Conservation (phyloP, 2,113 vertebrate species). For the Cyphomyrus discorhynchus region DNA sequence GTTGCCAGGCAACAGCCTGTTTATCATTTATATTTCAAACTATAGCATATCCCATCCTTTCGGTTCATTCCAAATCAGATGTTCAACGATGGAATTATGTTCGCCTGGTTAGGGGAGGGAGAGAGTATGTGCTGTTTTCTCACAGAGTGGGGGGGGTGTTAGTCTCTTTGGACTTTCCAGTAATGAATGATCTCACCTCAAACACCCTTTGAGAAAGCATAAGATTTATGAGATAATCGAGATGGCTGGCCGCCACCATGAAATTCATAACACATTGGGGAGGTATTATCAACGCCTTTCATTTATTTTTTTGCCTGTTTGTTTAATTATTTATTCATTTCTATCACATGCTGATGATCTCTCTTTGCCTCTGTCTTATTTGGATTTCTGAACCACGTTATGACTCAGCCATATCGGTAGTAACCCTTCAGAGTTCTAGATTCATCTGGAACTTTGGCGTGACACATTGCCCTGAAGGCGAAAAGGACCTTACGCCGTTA, state of each 20-base stretch:
- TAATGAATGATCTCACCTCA: slow-evolving; percentile 23
- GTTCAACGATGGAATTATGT: neutral
- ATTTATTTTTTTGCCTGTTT: neutral
- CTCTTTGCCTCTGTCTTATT: neutral
- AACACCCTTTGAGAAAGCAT: slow-evolving; percentile 5
- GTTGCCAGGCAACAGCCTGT: slow-evolving; percentile 7
- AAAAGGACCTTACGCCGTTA: slow-evolving; percentile 31
- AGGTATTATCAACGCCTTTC: neutral
- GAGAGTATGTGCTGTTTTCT: slow-evolving; percentile 9
- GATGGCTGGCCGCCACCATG: slow-evolving; percentile 13
- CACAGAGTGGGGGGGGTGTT: neutral
- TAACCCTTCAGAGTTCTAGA: neutral
- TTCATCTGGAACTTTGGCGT: neutral
- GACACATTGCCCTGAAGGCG: slow-evolving; percentile 29
- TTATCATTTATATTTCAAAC: neutral
- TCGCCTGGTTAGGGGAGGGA: neutral
- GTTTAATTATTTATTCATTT: neutral
- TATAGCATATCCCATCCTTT: neutral
- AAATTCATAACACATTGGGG: slow-evolving; percentile 16
- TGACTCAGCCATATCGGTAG: neutral
- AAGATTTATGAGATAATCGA: slow-evolving; percentile 23
- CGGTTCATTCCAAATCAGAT: neutral
- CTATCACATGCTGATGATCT: neutral
- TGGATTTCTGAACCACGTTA: neutral
- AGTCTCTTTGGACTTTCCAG: slow-evolving; percentile 20